Conservation (phyloP, 2,888 invertebrate genomes). For the Eudemis profundana region DNA sequence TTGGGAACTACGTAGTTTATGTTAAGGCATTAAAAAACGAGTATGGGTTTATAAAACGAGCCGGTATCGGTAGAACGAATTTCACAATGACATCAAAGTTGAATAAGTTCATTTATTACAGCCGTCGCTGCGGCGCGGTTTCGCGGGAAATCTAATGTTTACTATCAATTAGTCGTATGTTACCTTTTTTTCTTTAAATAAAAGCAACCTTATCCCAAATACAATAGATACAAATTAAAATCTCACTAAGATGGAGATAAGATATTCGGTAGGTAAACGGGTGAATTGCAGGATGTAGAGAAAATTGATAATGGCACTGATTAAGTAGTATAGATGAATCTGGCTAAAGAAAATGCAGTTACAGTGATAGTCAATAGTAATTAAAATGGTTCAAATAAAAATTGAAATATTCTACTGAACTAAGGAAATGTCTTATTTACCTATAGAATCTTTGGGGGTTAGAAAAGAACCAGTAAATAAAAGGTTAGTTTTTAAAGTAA, state of each 20-base stretch:
- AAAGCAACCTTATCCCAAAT: not conserved
- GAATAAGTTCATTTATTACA: constrained; percentile 10
- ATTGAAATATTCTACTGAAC: too few relatives aligned
- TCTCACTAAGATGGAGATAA: not conserved
- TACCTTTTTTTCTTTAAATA: not conserved
- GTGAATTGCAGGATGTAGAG: constrained; percentile 2
- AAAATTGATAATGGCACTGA: constrained; percentile 21
- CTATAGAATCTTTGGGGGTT: too few relatives aligned
- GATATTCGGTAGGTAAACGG: not conserved
- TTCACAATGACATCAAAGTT: too few relatives aligned
- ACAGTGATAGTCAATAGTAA: not conserved
- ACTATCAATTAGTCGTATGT: not conserved
- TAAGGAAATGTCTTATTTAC: too few relatives aligned
- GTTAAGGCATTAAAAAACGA: too few relatives aligned
- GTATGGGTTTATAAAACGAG: too few relatives aligned
- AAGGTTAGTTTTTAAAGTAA: too few relatives aligned
- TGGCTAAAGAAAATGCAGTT: constrained; percentile 5
- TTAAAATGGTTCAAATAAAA: not conserved
- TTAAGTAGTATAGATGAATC: constrained; percentile 17
- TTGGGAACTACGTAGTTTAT: too few relatives aligned
- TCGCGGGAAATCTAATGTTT: not conserved
- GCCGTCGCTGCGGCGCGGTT: constrained; percentile 12
- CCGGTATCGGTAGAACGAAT: too few relatives aligned
- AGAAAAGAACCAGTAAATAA: too few relatives aligned
- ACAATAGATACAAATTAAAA: not conserved